phyloP scores from a whole-genome alignment of 2,888 invertebrate genomes.

The Hesperia comma region DNA sequence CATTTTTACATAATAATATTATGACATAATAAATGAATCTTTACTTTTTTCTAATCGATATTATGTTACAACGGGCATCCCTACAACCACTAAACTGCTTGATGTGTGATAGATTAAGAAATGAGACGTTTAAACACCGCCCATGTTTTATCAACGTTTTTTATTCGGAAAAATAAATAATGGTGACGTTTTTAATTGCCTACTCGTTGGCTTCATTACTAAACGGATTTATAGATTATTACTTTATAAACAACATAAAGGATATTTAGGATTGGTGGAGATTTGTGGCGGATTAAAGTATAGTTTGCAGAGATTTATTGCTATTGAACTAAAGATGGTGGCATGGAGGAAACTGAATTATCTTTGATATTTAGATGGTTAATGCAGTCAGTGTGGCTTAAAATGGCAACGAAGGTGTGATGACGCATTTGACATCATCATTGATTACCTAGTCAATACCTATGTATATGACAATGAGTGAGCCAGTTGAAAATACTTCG shows the following conservation, averaged over 20 bases:
- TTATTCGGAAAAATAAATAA: constrained; percentile 41
- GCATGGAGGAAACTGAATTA: neutral
- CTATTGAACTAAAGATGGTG: neutral
- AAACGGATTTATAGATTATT: constrained; percentile 30
- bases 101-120: constrained; percentile 46
- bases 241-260: constrained; percentile 35
- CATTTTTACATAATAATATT: no score
- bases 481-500: no score
- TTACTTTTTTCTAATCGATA: constrained; percentile 3
- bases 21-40: no score
- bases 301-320: constrained; percentile 15
- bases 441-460: no score
- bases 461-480: no score
- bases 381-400: no score
- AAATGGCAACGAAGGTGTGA: no score
- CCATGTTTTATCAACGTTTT: constrained; percentile 37
- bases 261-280: constrained; percentile 23
- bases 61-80: neutral
- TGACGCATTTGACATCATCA: no score
- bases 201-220: constrained; percentile 35
- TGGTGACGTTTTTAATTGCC: constrained; percentile 46
- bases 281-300: constrained; percentile 18
- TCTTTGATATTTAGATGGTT: no score
- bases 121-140: constrained; percentile 32
- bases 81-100: constrained; percentile 29